These are phyloP conservation scores for Felis chaus DNA, from an alignment of 2,113 vertebrate genomes.

Conservation along the genomic window DNA sequence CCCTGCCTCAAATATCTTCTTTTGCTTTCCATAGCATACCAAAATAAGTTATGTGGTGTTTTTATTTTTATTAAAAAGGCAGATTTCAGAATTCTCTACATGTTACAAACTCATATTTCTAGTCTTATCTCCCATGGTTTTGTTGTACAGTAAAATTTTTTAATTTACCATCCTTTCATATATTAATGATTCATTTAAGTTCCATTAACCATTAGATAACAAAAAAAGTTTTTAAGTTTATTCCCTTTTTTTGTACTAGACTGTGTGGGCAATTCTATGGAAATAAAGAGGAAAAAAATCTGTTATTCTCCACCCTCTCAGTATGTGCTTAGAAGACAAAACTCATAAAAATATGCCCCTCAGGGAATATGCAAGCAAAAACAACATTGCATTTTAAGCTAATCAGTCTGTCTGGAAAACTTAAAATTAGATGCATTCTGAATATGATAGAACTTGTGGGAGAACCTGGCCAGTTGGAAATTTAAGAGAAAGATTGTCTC, in stretches of 20 bases:
- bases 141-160: neutral
- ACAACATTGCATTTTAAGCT: neutral
- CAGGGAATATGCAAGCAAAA: neutral
- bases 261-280: neutral
- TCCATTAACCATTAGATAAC: neutral
- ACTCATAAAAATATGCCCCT: neutral
- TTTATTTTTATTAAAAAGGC: neutral
- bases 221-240: neutral
- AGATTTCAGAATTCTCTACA: constrained; percentile 30
- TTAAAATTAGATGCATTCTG: neutral
- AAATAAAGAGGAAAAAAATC: neutral
- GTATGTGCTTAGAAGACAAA: neutral
- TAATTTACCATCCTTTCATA: neutral
- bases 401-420: neutral
- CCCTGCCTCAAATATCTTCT: neutral
- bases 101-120: constrained; percentile 5
- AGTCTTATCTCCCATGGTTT: neutral
- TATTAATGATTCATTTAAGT: constrained; percentile 30
- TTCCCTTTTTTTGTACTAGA: neutral
- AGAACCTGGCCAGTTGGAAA: neutral
- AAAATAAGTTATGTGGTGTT: neutral
- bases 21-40: neutral
- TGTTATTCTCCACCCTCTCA: neutral
- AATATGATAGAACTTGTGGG: constrained; percentile 26
- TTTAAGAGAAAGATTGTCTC: neutral